Percentiles rank a stretch among this genome's conserved stretches.
phyloP scores from a whole-genome alignment of 1,140 invertebrate genomes.

The Tetranychus cinnabarinus region DNA sequence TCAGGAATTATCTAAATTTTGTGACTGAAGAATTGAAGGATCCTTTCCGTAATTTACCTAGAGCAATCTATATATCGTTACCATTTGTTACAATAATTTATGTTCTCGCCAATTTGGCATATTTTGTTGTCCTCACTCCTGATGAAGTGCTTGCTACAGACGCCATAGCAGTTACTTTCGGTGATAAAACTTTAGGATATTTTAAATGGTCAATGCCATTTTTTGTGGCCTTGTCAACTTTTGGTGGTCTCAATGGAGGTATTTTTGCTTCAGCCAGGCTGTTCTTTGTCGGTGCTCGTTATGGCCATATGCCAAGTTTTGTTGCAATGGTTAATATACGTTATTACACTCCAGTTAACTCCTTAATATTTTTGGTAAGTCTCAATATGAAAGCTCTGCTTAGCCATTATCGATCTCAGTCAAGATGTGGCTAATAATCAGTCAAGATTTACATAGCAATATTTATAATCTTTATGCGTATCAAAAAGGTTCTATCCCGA shows the following conservation, averaged over 20 bases:
- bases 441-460: no score
- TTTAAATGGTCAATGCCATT: conserved; percentile 54
- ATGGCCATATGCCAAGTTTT: conserved; percentile 63
- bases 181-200: conserved; percentile 40
- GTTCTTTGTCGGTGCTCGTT: conserved; percentile 73
- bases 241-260: conserved; percentile 62
- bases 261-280: conserved; percentile 56
- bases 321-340: conserved; percentile 65
- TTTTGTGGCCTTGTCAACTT: conserved; percentile 57
- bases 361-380: conserved; percentile 62
- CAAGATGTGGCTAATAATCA: no score
- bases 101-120: conserved; percentile 72
- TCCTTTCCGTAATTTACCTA: conserved; percentile 67
- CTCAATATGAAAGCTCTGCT: background rate
- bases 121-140: conserved; percentile 67
- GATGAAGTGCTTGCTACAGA: conserved; percentile 53
- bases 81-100: conserved; percentile 75
- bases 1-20: conserved; percentile 78
- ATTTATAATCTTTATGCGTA: no score
- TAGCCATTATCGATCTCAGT: background rate
- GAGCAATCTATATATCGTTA: conserved; percentile 76
- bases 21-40: conserved; percentile 87
- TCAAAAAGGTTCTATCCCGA: no score
- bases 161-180: conserved; percentile 79
- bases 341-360: conserved; percentile 65